These are phyloP conservation scores for Eristalis intricaria DNA, from an alignment of 2,888 invertebrate genomes.

Conservation along the genomic window DNA sequence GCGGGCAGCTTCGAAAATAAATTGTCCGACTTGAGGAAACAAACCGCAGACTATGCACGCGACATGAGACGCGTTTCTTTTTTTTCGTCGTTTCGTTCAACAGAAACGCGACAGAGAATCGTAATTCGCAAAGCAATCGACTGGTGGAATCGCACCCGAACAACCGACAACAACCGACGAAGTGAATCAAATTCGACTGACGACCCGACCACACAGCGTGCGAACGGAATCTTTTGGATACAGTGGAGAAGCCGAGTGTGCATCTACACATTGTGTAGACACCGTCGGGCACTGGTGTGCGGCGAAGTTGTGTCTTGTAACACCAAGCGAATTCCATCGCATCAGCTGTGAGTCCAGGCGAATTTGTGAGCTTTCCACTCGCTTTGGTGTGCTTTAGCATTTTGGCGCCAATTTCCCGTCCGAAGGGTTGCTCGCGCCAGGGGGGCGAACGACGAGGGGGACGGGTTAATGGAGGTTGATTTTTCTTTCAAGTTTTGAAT, in stretches of 20 bases:
- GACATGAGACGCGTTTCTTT: background rate
- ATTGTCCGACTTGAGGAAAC: conserved; percentile 30
- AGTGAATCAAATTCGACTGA: conserved; percentile 62
- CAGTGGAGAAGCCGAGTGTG: conserved; percentile 25
- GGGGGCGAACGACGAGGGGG: background rate
- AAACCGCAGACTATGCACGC: conserved; percentile 17
- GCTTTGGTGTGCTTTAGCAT: background rate
- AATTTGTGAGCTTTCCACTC: conserved; percentile 49
- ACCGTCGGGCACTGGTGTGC: conserved; percentile 17
- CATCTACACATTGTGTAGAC: conserved; percentile 62
- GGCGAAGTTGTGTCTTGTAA: conserved; percentile 41
- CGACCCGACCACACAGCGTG: conserved; percentile 20
- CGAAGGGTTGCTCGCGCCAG: background rate
- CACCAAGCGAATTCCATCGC: conserved; percentile 41
- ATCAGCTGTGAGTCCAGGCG: conserved; percentile 55
- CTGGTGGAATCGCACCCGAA: conserved; percentile 25
- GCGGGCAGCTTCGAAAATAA: conserved; percentile 18
- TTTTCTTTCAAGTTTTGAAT: conserved; percentile 5
- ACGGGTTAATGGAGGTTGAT: background rate
- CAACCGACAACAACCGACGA: conserved; percentile 45
- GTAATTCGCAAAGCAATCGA: conserved; percentile 33
- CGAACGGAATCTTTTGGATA: conserved; percentile 46
- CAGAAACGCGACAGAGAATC: background rate
- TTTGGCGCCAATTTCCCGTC: conserved; percentile 62
- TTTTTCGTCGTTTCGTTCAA: too few species aligned